Evolutionary conservation across 2,113 vertebrate species (phyloP).

Genomic region (Jacana jacana): DNA sequence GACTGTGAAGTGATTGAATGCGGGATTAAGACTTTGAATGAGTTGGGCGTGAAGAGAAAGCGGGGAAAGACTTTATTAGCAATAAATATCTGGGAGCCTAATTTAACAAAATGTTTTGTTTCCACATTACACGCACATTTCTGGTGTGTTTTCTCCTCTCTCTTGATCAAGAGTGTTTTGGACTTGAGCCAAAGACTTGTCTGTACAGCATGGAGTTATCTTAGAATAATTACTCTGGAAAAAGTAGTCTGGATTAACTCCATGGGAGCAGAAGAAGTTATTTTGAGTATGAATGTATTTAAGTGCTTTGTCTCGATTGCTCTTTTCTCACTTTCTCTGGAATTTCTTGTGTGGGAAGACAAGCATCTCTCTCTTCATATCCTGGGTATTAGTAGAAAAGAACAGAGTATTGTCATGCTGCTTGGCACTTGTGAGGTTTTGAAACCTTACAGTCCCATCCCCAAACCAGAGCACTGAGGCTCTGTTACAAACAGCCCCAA

Average conservation of each 20-base stretch:
- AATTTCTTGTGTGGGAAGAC: background rate
- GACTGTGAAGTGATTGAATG: background rate
- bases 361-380: background rate
- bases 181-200: conserved; percentile 5
- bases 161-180: background rate
- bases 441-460: background rate
- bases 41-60: background rate
- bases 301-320: background rate
- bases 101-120: conserved; percentile 32
- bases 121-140: background rate
- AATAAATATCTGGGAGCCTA: background rate
- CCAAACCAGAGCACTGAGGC: background rate
- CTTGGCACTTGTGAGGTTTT: background rate
- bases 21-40: conserved; percentile 22
- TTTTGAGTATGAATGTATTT: background rate
- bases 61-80: background rate
- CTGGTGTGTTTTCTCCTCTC: background rate
- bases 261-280: background rate
- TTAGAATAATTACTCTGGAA: conserved; percentile 23
- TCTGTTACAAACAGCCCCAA: background rate
- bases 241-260: conserved; percentile 41
- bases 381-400: background rate
- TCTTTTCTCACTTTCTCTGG: background rate
- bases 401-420: background rate
- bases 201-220: background rate